phyloP scores from a whole-genome alignment of 37 sponge, comb jelly and placozoan species.

The Cliona cf. orientalis region DNA sequence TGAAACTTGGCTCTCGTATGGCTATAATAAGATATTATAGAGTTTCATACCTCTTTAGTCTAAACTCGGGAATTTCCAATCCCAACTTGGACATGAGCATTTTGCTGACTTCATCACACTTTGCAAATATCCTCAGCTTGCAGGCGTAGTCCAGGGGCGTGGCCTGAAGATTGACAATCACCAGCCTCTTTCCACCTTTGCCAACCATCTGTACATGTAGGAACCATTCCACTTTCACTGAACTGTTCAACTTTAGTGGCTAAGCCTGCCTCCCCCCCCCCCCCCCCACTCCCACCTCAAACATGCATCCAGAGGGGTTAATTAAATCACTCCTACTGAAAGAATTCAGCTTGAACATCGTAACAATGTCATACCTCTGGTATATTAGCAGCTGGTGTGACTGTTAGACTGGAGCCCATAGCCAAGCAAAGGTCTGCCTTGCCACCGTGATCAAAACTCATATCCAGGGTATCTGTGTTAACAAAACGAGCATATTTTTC shows the following conservation, averaged over 20 bases:
- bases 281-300: too few relatives aligned
- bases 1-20: too few relatives aligned
- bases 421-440: constrained; percentile 74
- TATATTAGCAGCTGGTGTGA: constrained; percentile 79
- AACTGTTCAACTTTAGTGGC: too few relatives aligned
- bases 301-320: too few relatives aligned
- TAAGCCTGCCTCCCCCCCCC: too few relatives aligned
- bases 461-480: constrained; percentile 54
- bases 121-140: constrained; percentile 68
- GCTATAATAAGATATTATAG: too few relatives aligned
- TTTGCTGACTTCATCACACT: constrained; percentile 67
- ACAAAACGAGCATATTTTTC: not conserved
- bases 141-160: constrained; percentile 67
- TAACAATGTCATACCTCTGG: constrained; percentile 51
- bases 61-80: constrained; percentile 66
- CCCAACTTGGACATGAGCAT: constrained; percentile 63
- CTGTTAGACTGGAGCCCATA: constrained; percentile 82
- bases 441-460: constrained; percentile 64
- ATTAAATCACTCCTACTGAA: too few relatives aligned
- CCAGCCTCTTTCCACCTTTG: constrained; percentile 24
- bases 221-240: too few relatives aligned
- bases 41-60: constrained; percentile 42
- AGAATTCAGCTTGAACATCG: too few relatives aligned
- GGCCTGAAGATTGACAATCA: constrained; percentile 78
- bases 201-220: constrained; percentile 9